Conservation (phyloP, 2,888 invertebrate species). For the Atrina japonica region DNA sequence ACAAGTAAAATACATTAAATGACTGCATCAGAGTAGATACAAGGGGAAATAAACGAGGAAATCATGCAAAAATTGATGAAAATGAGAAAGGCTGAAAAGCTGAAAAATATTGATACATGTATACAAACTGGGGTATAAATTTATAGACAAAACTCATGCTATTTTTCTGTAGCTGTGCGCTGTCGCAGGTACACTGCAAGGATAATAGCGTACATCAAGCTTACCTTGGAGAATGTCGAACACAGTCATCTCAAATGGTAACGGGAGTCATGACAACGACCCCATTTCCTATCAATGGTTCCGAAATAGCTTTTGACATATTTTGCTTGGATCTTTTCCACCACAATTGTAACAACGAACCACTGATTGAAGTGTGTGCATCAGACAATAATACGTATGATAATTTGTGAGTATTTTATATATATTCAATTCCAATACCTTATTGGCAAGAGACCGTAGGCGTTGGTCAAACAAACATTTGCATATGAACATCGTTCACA, state of each 20-base stretch:
- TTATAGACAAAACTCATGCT: too few species aligned
- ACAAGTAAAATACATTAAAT: too few species aligned
- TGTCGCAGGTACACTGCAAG: conserved; percentile 19
- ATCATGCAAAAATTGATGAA: too few species aligned
- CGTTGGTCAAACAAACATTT: background rate
- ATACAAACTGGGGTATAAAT: too few species aligned
- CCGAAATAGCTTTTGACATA: conserved; percentile 28
- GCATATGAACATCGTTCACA: too few species aligned
- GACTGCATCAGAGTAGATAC: too few species aligned
- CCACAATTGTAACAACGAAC: conserved; percentile 18
- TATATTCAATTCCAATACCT: background rate
- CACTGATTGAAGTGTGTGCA: conserved; percentile 11
- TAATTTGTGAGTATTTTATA: conserved; percentile 25
- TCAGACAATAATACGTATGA: conserved; percentile 21
- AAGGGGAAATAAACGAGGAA: too few species aligned
- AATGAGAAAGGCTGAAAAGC: too few species aligned
- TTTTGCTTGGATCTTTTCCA: conserved; percentile 34
- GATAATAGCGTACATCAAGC: background rate
- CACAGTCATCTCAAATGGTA: background rate
- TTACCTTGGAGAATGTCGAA: conserved; percentile 19
- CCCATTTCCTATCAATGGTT: conserved; percentile 8
- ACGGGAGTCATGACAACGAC: background rate
- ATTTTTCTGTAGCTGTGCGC: conserved; percentile 31
- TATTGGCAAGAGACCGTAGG: background rate
- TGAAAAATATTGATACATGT: too few species aligned